Base-by-base conservation (phyloP, 2,113 vertebrate species). In the Corapipo altera region DNA sequence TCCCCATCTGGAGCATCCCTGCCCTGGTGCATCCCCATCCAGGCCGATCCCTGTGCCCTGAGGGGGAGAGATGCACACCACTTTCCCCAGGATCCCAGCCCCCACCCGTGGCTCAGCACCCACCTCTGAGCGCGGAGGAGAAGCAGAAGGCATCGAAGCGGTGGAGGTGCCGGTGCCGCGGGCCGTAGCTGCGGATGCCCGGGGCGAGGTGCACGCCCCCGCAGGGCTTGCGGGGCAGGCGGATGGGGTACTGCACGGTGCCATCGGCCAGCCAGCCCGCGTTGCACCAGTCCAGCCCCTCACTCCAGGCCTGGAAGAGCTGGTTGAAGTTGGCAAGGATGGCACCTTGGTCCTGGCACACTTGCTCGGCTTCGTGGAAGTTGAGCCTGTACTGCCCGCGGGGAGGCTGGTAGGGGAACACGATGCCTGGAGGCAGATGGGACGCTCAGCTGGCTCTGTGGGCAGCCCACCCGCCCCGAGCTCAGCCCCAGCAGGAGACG, bases 111-210 rank as follows among this genome's bases (percentile, higher is more conserved):
- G 52, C 51, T 11, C 75, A 19, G 35, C 58, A 93, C 97, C 96
- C 94, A 99, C 99, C 99, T 97, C 85, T 98, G 79, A 98, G 89
- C 0, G 97, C 97, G 0, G 98, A 97, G 2, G 98, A 97, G 80
- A 99, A 99, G 97, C 99, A 99, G 98, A 99, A 99, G 32, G 98
- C 99, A 3, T 99, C 99, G 5, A 98, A 99, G 67, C 30, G 98
- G 92, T 98, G 97, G 39, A 98, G 95, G 79, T 95, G 90, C 28
- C 91, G 98, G 96, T 99, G 98, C 8, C 98, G 98, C 1, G 83
- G 92, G 44, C 99, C 99, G 0, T 99, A 99, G 98, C 97, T 99
- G 55, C 99, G 98, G 82, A 99, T 85, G 9, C 99, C 99, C 0
- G 99, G 98, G 3, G 98, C 98, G 18, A 98, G 86, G 30, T 96